Base-by-base conservation (phyloP, 2,797 vertebrate genomes). In the Anomalospiza imberbis region DNA sequence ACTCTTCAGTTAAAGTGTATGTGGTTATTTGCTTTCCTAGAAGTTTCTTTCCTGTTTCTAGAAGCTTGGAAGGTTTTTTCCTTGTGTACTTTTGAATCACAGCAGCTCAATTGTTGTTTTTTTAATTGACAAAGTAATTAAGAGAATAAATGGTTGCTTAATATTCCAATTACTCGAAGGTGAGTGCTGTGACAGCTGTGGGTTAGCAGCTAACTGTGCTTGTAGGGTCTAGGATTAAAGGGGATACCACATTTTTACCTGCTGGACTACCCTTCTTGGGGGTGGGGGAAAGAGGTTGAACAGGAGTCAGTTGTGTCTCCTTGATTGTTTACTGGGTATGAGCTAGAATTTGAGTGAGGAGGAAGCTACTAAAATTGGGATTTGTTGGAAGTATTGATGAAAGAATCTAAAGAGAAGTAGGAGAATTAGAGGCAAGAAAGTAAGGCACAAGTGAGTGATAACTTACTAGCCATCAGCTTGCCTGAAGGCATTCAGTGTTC, bases 341-440 rank as follows among this genome's bases (percentile, higher is more conserved):
- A 87, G 31, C 65, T 81, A 63, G 67, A 75, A 76, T 75, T 57
- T 89, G 62, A 79, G 10, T 66, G 61, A 74, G 22, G 44, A 85
- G 25, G 25, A 71, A 71, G 31, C 44, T 48, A n/a, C 3, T 54
- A 40, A 72, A 71, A 60, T 26, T 60, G 10, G 7, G 3, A 71
- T 85, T 90, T 91, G 4, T 31, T 58, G 51, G 5, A 88, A 85
- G 13, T 44, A 40, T 63, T 90, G 15, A 25, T 63, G 17, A 66
- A 78, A 89, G 17, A 22, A 45, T 61, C 20, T 60, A 53, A 83
- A 65, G 44, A 72, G 13, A 62, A 83, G 32, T 34, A 53, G 44
- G 42, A 86, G 45, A 80, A 36, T 31, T 24, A 47, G 47, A 62
- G 32, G 38, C 57, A 76, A 85, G 14, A 48, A 29, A 63, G 32